phyloP scores from a whole-genome alignment of 1,140 invertebrate genomes.

The Diploscapter pachys region DNA sequence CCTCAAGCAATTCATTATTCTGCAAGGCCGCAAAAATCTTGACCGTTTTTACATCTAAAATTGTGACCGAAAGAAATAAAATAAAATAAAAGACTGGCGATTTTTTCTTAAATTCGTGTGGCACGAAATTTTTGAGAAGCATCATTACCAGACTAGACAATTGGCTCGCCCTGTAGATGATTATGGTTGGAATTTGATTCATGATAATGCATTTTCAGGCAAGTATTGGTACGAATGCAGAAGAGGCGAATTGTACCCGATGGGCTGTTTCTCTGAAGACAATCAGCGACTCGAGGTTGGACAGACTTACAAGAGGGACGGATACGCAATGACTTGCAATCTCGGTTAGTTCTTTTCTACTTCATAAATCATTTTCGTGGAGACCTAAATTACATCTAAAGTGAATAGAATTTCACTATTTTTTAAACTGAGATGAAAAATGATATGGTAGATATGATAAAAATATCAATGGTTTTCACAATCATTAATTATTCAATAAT shows the following conservation, averaged over 20 bases:
- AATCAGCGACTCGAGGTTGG: slow-evolving; percentile 32
- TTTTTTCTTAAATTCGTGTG: not conserved
- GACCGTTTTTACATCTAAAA: not conserved
- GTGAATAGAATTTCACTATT: no score
- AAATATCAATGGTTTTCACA: no score
- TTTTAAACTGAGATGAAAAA: no score
- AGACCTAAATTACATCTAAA: no score
- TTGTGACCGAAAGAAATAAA: not conserved
- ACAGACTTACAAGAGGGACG: slow-evolving; percentile 27
- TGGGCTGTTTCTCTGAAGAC: slow-evolving; percentile 29
- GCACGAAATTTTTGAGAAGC: no score
- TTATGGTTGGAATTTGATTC: no score
- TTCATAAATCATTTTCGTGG: not conserved
- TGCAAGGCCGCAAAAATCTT: no score
- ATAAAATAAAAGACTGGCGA: not conserved
- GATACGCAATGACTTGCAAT: slow-evolving; percentile 33
- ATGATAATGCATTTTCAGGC: slow-evolving; percentile 10
- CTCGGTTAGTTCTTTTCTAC: slow-evolving; percentile 15
- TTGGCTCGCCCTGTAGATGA: no score
- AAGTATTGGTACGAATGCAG: slow-evolving; percentile 39
- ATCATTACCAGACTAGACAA: no score
- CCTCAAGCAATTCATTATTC: no score
- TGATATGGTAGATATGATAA: no score
- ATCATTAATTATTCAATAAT: no score
- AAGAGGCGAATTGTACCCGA: slow-evolving; percentile 28